A percentile compares a stretch with the other conserved stretches of the same genome.
Evolutionary conservation across 2,888 invertebrate genomes (phyloP).

Genomic region (Fabriciana adippe): DNA sequence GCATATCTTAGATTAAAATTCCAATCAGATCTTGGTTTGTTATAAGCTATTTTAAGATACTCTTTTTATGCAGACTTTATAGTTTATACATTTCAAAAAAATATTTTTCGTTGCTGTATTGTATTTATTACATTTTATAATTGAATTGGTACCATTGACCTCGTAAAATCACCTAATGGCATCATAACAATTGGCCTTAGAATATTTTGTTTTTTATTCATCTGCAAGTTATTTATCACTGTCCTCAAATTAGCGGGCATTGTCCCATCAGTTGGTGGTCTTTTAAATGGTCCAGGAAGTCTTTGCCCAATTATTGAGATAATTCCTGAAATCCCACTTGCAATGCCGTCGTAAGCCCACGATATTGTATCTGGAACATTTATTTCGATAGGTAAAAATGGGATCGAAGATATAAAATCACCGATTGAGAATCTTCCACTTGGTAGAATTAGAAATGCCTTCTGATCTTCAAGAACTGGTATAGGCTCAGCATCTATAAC

Average conservation of each 20-base stretch:
- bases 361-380: slow-evolving; percentile 84
- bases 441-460: slow-evolving; percentile 51
- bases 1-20: too few species aligned
- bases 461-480: slow-evolving; percentile 43
- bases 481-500: slow-evolving; percentile 55
- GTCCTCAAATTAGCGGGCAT: slow-evolving; percentile 43
- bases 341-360: slow-evolving; percentile 66
- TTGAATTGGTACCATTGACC: slow-evolving; percentile 44
- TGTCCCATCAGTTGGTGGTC: slow-evolving; percentile 22
- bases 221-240: slow-evolving; percentile 48
- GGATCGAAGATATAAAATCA: slow-evolving; percentile 75
- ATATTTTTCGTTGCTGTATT: not conserved
- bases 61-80: too few species aligned
- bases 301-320: slow-evolving; percentile 63
- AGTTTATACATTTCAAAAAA: not conserved
- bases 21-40: not conserved
- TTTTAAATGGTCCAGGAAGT: slow-evolving; percentile 49
- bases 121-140: slow-evolving; percentile 30
- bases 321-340: slow-evolving; percentile 51
- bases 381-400: slow-evolving; percentile 84
- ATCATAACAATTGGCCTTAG: slow-evolving; percentile 54
- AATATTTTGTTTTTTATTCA: slow-evolving; percentile 41
- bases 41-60: not conserved
- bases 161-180: slow-evolving; percentile 45
- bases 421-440: slow-evolving; percentile 61